Base-by-base conservation (phyloP, 2,797 vertebrate genomes). In the Eleutherodactylus coqui region DNA sequence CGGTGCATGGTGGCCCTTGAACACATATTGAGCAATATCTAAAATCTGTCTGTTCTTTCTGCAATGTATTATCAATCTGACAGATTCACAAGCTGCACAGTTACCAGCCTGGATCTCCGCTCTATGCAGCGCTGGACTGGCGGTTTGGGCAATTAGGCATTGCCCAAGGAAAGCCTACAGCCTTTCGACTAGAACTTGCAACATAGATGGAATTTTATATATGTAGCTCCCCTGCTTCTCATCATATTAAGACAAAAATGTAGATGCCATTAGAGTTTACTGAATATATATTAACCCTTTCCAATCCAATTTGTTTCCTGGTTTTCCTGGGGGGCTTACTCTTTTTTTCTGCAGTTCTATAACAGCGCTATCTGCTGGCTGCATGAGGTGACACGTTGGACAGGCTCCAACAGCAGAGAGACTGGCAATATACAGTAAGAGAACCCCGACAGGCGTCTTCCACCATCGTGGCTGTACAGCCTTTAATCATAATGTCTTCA, bases 11-110 rank as follows among this genome's bases (percentile, higher is more conserved):
- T 77, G 87, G 45, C 0, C 0, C 47, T 24, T 79, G 51, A 43
- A 88, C 87, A 88, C 88, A 64, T 16, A 90, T 88, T 88, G 69
- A 89, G 82, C 79, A 89, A 72, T 88, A 80, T 88, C 90, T 90
- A 86, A 87, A 90, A 90, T 84, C 80, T 88, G 85, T 89, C 88
- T 89, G 89, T 88, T 87, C 89, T 87, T 78, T 38, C n/a, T 24
- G n/a, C 49, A 41, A 77, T 55, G 51, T 38, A 1, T 36, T 55
- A 16, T 91, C 89, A 89, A 88, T 89, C 88, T 82, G 58, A 27
- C 58, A 72, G 69, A 43, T 43, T 41, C 36, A 45, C 70, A 73
- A 45, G 24, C 24, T 27, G 11, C 36, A 13, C 10, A 4, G 70
- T 73, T 45, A 73, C 45, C n/a, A n/a, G 24, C 24, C 38, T 27